Percentiles rank a stretch among this genome's conserved stretches.
Evolutionary conservation across 2,113 vertebrate genomes (phyloP).

Genomic region (Columbina picui): DNA sequence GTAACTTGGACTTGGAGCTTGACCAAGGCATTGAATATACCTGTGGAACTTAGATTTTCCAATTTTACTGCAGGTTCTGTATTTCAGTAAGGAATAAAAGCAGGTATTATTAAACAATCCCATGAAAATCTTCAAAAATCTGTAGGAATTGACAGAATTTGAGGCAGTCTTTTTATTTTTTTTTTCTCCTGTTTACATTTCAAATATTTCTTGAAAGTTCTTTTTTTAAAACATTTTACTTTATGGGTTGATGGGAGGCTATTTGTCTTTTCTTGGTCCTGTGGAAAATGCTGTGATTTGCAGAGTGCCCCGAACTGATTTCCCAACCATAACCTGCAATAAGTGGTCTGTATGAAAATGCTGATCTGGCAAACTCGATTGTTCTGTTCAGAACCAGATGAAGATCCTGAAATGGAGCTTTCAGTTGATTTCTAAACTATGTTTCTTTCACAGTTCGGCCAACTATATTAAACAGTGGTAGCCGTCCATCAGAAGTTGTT

Average conservation of each 20-base stretch:
- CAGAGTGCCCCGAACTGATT: background rate
- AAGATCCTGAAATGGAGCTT: background rate
- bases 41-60: background rate
- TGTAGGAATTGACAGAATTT: background rate
- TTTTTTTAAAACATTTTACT: background rate
- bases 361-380: background rate
- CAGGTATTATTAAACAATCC: background rate
- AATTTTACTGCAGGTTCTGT: background rate
- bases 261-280: background rate
- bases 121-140: background rate
- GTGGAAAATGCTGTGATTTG: background rate
- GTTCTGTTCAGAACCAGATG: background rate
- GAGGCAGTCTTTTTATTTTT: background rate
- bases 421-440: background rate
- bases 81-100: background rate
- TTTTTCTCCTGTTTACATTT: background rate
- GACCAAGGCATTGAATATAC: background rate
- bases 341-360: background rate
- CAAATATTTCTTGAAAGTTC: background rate
- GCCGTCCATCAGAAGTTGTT: conserved; percentile 64
- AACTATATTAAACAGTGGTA: conserved; percentile 76
- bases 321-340: background rate
- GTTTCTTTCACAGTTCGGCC: conserved; percentile 81
- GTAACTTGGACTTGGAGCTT: background rate
- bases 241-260: background rate